Evolutionary conservation across 2,888 invertebrate genomes (phyloP).

Genomic region (Leptothorax acervorum): DNA sequence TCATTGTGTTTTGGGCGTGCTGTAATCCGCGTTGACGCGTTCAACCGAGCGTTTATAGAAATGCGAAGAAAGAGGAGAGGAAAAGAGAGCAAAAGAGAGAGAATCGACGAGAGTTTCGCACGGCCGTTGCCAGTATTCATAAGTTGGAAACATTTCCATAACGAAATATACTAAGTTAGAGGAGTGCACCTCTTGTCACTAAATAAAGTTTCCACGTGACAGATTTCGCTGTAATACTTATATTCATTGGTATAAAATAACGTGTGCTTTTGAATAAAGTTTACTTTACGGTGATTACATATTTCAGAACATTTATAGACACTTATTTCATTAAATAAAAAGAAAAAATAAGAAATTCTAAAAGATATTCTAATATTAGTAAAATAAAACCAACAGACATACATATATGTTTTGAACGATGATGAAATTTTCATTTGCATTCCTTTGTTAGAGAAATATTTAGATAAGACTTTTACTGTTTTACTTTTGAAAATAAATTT

Average conservation of each 20-base stretch:
- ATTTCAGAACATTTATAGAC: neutral
- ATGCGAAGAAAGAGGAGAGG: slow-evolving; percentile 30
- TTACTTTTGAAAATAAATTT: neutral
- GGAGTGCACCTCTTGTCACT: neutral
- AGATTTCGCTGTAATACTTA: neutral
- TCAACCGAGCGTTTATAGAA: slow-evolving; percentile 70
- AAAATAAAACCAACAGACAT: neutral
- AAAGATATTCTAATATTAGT: neutral
- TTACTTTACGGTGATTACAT: neutral
- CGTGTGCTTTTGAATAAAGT: neutral
- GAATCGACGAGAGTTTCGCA: slow-evolving; percentile 47
- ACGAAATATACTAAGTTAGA: slow-evolving; percentile 34
- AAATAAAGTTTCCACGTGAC: slow-evolving; percentile 12
- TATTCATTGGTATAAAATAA: neutral
- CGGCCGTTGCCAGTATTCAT: slow-evolving; percentile 49
- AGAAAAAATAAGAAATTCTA: neutral
- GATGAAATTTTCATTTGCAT: neutral
- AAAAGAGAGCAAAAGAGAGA: slow-evolving; percentile 41
- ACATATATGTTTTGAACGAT: neutral
- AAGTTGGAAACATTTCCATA: slow-evolving; percentile 30
- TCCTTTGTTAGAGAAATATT: neutral
- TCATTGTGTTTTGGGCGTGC: slow-evolving; percentile 76
- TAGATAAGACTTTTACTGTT: neutral
- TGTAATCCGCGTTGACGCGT: slow-evolving; percentile 74
- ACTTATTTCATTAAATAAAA: neutral